Evolutionary conservation across 92 coral and sea anemone genomes (phyloP), one percentile per base, ranked within the genome.

Genomic region (Ricordea florida): DNA sequence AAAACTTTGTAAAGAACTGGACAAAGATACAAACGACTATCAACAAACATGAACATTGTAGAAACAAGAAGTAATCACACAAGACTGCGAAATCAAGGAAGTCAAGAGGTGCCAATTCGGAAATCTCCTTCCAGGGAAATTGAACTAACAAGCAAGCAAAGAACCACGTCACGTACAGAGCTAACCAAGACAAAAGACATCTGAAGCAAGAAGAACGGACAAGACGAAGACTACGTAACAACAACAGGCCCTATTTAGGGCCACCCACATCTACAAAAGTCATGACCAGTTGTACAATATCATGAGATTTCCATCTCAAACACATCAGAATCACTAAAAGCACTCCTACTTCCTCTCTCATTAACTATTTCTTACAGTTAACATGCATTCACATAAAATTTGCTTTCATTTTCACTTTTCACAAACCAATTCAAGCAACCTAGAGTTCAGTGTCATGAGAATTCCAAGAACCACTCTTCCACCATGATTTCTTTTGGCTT

Each of bases 181-280:
- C 14, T 15, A 18, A 32, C 21, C 34, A 23, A 25, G 28, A 4
- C 31, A 9, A 28, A 72, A 52, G 53, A 57, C 13, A 16, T 23
- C 35, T 27, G 33, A 38, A 50, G 26, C 55, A 30, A 34, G 43
- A 30, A 21, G 48, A 24, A 46, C 26, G 5, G 43, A 11, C 40
- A 74, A 25, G 14, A 28, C 69, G 38, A 18, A 27, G 47, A 68
- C 38, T 35, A 21, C 31, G 30, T 66, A 46, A 37, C 75, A 49
- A 73, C 66, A 49, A 69, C 92, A 72, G 97, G 97, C 80, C 83
- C 97, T 91, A 13, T 87, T 87, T 3, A 91, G 97, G 93, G 93
- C 93, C 97, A 76, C 85, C 87, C 97, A 91, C 86, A 91, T 91
- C 83, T 88, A 79, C 78, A 58, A 91, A 91, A 83, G 97, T 62